Evolutionary conservation across 2,888 invertebrate species (phyloP).

Genomic region (Zootermopsis nevadensis): DNA sequence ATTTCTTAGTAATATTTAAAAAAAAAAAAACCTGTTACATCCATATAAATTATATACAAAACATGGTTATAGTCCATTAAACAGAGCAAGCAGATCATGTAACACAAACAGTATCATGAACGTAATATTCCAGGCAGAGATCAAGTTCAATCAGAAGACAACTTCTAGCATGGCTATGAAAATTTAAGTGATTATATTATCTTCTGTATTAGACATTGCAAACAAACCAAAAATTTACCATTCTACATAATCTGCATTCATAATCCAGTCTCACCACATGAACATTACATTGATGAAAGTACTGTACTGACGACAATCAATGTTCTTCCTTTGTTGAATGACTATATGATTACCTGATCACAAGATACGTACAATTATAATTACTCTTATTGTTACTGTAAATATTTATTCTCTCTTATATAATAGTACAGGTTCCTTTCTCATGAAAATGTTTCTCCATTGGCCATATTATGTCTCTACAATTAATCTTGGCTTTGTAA

Average conservation of each 20-base stretch:
- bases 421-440: constrained; percentile 20
- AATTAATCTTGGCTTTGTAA: not conserved
- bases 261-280: not conserved
- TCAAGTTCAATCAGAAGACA: not conserved
- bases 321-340: constrained; percentile 23
- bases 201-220: too few relatives aligned
- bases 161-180: not conserved
- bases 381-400: constrained; percentile 28
- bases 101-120: not conserved
- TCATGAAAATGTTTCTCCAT: constrained; percentile 25
- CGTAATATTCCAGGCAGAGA: not conserved
- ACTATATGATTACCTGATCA: constrained; percentile 28
- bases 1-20: constrained; percentile 11
- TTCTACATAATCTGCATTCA: not conserved
- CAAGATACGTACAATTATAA: constrained; percentile 36
- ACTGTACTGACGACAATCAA: not conserved
- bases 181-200: not conserved
- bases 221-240: not conserved
- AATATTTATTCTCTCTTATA: constrained; percentile 16
- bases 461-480: constrained; percentile 4
- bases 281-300: not conserved
- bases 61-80: constrained; percentile 24
- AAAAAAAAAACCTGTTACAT: constrained; percentile 36
- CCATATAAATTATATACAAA: constrained; percentile 39
- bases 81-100: constrained; percentile 22